Evolutionary conservation across 2,797 vertebrate species (phyloP).

Genomic region (Allobates femoralis): DNA sequence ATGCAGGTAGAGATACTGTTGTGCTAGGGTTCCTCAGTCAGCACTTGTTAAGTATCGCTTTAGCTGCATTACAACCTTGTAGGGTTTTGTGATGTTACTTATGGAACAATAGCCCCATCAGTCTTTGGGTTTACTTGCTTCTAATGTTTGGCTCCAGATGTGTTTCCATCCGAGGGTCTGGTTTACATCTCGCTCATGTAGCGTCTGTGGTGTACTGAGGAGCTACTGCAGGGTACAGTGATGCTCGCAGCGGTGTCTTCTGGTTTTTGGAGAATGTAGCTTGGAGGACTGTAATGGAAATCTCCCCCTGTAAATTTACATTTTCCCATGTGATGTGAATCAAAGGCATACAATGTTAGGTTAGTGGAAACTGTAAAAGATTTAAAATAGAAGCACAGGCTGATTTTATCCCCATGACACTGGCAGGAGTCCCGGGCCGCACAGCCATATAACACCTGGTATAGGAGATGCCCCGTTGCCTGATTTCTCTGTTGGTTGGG

Average conservation of each 20-base stretch:
- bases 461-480: too few relatives aligned
- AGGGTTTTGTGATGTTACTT: neutral
- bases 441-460: too few relatives aligned
- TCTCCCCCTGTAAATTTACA: neutral
- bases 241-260: neutral
- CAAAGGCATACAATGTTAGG: neutral
- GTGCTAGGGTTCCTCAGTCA: neutral
- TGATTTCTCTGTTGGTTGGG: too few relatives aligned
- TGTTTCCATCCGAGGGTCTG: neutral
- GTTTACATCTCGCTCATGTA: neutral
- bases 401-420: too few relatives aligned
- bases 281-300: neutral
- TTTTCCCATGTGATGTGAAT: neutral
- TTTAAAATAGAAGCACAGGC: too few relatives aligned
- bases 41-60: neutral
- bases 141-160: neutral
- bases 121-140: neutral
- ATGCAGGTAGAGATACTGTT: neutral
- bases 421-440: too few relatives aligned
- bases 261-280: neutral
- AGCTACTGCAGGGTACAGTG: neutral
- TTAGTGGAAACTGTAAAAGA: neutral
- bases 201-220: neutral
- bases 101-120: too few relatives aligned
- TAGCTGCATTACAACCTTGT: neutral